phyloP scores from a whole-genome alignment of 2,113 vertebrate species.

The Murina feae region DNA sequence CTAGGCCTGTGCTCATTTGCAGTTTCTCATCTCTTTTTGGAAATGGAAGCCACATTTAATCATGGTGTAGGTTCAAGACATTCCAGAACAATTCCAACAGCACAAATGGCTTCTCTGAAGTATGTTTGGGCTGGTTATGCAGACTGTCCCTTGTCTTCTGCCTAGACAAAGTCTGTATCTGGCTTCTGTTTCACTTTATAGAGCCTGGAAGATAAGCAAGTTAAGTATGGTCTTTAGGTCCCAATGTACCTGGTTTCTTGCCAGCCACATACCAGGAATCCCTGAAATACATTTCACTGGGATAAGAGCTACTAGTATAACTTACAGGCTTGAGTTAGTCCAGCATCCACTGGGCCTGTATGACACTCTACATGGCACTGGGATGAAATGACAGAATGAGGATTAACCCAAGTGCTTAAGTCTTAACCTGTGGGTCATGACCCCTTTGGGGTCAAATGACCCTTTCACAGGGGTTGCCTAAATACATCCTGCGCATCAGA shows the following conservation, averaged over 20 bases:
- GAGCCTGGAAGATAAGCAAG: constrained; percentile 3
- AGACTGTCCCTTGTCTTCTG: background rate
- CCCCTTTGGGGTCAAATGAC: no score
- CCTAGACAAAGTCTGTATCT: background rate
- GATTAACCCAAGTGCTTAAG: no score
- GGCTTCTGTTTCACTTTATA: background rate
- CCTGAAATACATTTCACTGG: background rate
- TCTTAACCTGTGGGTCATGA: no score
- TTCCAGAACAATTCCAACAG: background rate
- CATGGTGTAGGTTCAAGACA: background rate
- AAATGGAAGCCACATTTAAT: background rate
- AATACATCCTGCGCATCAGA: no score
- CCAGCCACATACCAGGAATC: background rate
- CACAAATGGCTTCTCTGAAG: background rate
- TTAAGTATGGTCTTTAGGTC: background rate
- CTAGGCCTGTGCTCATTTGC: background rate
- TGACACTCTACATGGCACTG: background rate
- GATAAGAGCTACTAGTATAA: background rate
- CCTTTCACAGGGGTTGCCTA: no score
- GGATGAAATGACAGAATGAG: background rate
- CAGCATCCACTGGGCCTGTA: background rate
- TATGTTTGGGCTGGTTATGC: background rate
- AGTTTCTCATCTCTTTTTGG: background rate
- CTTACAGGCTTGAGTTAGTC: background rate
- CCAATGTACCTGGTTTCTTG: background rate